Evolutionary conservation across 2,113 vertebrate species (phyloP).

Genomic region (Sceloporus undulatus): DNA sequence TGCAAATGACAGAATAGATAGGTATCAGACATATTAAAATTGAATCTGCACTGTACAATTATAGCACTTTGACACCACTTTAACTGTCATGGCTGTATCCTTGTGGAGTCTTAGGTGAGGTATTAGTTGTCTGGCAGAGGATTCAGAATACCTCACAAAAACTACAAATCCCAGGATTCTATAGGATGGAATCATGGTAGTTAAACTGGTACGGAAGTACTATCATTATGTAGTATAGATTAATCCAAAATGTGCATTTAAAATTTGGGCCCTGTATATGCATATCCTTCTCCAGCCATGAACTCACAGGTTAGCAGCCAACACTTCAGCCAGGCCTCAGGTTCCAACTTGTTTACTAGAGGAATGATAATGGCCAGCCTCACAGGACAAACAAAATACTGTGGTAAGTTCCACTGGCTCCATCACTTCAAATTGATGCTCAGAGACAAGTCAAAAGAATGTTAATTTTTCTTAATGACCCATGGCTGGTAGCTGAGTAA

Average conservation of each 20-base stretch:
- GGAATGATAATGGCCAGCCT: not conserved
- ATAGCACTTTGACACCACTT: too few relatives aligned
- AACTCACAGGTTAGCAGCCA: not conserved
- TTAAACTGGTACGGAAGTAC: too few relatives aligned
- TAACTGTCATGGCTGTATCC: too few relatives aligned
- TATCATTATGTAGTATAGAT: too few relatives aligned
- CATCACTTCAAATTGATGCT: not conserved
- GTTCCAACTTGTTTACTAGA: not conserved
- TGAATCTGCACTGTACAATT: too few relatives aligned
- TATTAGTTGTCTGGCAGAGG: too few relatives aligned
- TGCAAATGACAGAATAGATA: too few relatives aligned
- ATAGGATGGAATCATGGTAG: too few relatives aligned
- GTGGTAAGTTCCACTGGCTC: not conserved
- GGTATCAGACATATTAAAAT: too few relatives aligned
- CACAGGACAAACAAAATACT: not conserved
- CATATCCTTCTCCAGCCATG: not conserved
- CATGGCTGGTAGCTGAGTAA: not conserved
- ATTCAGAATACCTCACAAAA: too few relatives aligned
- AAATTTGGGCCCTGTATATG: not conserved
- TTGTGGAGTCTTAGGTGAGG: too few relatives aligned
- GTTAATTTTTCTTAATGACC: not conserved
- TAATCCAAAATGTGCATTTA: not conserved
- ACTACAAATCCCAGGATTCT: too few relatives aligned
- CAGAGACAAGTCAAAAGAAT: not conserved
- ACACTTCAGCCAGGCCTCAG: not conserved